Evolutionary conservation across 2,113 vertebrate genomes (phyloP), one percentile per base, ranked within the genome.

Genomic region (Megalops atlanticus): DNA sequence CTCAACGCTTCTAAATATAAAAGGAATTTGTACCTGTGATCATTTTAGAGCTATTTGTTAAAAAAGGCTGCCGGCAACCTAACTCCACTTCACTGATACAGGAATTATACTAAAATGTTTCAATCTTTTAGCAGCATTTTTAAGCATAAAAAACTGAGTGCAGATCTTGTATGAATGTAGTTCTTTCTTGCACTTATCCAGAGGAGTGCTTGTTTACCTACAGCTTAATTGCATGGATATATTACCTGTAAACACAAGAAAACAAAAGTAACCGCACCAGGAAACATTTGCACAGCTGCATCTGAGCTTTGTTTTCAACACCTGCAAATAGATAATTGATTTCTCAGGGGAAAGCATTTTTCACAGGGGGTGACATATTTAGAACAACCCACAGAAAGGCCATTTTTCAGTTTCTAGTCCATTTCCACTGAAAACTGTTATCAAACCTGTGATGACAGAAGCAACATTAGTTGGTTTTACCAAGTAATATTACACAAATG

Each of bases 281-380:
- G 21, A 27, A 64, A 10, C 24, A 64, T 27, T 3, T 10, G 31
- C 10, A 7, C n/a, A 64, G 6, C 54, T 64, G 54, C 54, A 64
- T 64, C 0, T 10, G 7, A 27, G 24, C 54, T 64, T 7, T 21
- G 2, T 27, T 64, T 64, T 8, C 54, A 24, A 64, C 54, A 64
- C n/a, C 54, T 64, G n/a, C 54, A 64, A 64, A 64, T 64, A 64
- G 54, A 64, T 64, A 64, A 64, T 58, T 27, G 54, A 64, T 64
- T 64, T 64, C n/a, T 64, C n/a, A n/a, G 21, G 54, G 58, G 58
- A 58, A 24, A 58, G 52, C 14, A 64, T 64, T 64, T 64, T 64
- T 27, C 58, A 64, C 31, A n/a, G 7, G n/a, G 58, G n/a, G 58
- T 10, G 58, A 64, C n/a, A 31, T 31, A 64, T 31, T 64, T 5